These are phyloP conservation scores for Acropternis orthonyx DNA, from an alignment of 2,797 vertebrate genomes.

Conservation along the genomic window DNA sequence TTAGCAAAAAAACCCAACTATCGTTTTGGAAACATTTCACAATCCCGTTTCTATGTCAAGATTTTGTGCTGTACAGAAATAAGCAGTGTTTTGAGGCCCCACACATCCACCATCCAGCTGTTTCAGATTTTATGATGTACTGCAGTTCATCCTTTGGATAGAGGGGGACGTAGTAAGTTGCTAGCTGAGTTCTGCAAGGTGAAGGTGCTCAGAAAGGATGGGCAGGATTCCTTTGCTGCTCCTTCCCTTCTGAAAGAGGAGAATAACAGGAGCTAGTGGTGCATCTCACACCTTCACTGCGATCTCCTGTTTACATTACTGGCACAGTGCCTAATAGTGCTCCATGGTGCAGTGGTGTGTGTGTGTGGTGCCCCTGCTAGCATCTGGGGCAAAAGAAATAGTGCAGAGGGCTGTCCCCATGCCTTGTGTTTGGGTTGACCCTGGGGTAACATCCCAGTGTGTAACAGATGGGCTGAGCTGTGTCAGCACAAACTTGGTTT, in stretches of 20 bases:
- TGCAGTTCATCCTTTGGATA: background rate
- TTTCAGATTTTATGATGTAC: background rate
- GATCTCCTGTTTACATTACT: background rate
- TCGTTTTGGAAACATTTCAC: constrained; percentile 33
- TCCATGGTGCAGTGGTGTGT: fast-evolving
- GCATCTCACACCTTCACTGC: background rate
- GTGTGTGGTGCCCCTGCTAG: background rate
- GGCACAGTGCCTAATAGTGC: background rate
- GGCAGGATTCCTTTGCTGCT: background rate
- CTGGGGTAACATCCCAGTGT: fast-evolving
- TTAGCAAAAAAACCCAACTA: constrained; percentile 26
- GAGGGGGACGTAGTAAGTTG: background rate
- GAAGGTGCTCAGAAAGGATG: background rate
- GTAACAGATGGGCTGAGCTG: background rate
- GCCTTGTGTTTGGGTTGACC: background rate
- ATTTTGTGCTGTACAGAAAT: background rate
- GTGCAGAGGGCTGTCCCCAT: background rate
- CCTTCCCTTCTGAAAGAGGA: background rate
- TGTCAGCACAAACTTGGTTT: background rate
- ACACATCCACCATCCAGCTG: background rate
- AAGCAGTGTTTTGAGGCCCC: background rate
- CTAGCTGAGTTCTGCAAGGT: background rate
- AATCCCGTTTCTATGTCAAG: background rate
- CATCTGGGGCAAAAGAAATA: background rate
- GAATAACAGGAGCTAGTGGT: background rate